Percentiles rank a stretch among this genome's conserved stretches.
Evolutionary conservation across 2,113 vertebrate genomes (phyloP).

Genomic region (Balaenoptera acutorostrata): DNA sequence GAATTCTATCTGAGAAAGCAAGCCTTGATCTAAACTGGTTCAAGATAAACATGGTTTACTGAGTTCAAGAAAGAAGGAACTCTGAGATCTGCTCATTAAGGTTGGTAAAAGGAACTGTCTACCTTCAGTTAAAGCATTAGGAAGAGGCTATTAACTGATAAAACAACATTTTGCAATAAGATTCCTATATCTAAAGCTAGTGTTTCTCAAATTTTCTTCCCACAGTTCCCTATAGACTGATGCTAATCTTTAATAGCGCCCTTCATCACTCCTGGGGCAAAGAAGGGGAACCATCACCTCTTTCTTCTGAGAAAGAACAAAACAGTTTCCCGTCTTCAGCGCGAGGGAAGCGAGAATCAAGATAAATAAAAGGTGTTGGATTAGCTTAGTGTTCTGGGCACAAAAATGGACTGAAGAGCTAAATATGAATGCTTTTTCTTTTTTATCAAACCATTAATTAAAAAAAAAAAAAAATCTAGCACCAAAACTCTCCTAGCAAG

Average conservation of each 20-base stretch:
- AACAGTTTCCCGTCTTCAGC: neutral
- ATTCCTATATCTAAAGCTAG: neutral
- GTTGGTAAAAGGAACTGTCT: neutral
- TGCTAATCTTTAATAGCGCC: neutral
- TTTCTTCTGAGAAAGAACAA: neutral
- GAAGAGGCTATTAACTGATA: neutral
- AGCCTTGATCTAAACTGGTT: neutral
- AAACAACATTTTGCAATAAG: neutral
- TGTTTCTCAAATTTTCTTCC: neutral
- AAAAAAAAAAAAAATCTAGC: neutral
- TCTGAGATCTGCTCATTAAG: neutral
- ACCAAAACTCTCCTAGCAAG: conserved; percentile 5
- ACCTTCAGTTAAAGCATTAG: neutral
- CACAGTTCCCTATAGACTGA: neutral
- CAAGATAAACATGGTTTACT: neutral
- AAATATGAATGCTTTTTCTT: neutral
- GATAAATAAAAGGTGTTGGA: neutral
- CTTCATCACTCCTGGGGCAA: neutral
- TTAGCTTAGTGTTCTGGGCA: neutral
- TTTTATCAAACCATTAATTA: neutral
- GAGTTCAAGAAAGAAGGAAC: neutral
- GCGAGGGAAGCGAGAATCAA: neutral
- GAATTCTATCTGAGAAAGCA: neutral
- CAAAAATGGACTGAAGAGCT: neutral
- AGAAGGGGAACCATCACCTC: neutral